Conservation (phyloP, 92 coral and sea anemone genomes). For the Zoanthus sociatus region DNA sequence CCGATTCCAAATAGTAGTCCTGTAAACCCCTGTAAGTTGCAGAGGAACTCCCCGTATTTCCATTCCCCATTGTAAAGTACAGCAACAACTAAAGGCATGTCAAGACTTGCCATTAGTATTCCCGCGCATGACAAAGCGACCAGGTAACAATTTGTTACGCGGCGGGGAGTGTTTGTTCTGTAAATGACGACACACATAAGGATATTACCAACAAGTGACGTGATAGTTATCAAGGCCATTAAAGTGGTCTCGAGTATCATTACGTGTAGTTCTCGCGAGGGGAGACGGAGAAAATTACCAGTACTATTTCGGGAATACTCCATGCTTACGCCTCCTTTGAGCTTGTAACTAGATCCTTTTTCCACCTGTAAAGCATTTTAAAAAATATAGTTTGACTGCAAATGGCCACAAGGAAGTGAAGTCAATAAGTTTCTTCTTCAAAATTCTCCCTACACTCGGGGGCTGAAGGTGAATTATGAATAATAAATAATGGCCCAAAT, state of each 20-base stretch:
- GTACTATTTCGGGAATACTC: constrained; percentile 1
- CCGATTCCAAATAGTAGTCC: constrained; percentile 20
- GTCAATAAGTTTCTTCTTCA: too few species aligned
- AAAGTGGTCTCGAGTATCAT: neutral
- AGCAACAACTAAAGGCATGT: constrained; percentile 31
- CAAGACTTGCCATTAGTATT: constrained; percentile 19
- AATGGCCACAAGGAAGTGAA: too few species aligned
- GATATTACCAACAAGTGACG: constrained; percentile 16
- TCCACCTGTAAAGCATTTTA: neutral
- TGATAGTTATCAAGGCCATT: constrained; percentile 3
- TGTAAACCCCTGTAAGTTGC: constrained; percentile 40
- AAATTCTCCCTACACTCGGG: too few species aligned
- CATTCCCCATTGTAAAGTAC: constrained; percentile 25
- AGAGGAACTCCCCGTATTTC: constrained; percentile 28
- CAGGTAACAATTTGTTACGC: constrained; percentile 31
- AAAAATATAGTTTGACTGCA: neutral
- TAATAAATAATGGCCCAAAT: too few species aligned
- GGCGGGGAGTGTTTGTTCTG: neutral
- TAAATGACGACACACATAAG: constrained; percentile 27
- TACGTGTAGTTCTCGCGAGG: neutral
- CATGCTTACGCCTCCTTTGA: neutral
- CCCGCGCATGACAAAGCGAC: constrained; percentile 29
- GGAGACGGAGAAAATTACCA: neutral
- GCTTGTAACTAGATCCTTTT: neutral
- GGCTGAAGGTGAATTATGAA: too few species aligned